Evolutionary conservation across 2,797 vertebrate genomes (phyloP).

Genomic region (Sebastes aleutianus): DNA sequence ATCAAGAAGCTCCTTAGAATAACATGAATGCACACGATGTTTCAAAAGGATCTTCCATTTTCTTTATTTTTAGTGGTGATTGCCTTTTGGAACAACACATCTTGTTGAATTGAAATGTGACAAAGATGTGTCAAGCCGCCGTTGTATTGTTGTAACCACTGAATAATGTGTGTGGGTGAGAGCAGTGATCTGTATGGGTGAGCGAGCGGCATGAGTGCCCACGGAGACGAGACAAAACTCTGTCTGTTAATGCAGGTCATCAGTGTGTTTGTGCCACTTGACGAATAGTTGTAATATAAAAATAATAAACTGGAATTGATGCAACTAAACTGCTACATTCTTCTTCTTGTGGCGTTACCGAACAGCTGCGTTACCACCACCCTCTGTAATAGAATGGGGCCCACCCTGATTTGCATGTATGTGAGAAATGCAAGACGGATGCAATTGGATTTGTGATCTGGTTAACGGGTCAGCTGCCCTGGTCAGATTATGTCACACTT

Average conservation of each 20-base stretch:
- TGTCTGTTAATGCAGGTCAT: not conserved
- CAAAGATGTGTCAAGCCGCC: not conserved
- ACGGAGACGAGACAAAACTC: not conserved
- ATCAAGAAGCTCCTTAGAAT: not conserved
- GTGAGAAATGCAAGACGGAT: not conserved
- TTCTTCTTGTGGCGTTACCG: not conserved
- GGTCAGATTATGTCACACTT: not conserved
- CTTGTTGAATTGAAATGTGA: not conserved
- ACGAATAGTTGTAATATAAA: not conserved
- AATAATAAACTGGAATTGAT: not conserved
- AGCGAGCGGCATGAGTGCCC: not conserved
- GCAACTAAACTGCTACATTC: not conserved
- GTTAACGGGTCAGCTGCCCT: not conserved
- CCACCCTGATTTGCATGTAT: not conserved
- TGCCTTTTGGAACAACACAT: not conserved
- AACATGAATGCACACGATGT: not conserved
- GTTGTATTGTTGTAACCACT: not conserved
- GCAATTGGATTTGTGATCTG: not conserved
- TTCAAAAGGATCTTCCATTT: not conserved
- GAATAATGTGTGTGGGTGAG: not conserved
- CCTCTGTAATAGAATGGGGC: not conserved
- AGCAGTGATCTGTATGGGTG: not conserved
- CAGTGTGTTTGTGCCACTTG: not conserved
- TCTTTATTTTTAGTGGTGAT: not conserved
- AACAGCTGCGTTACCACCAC: not conserved